Evolutionary conservation across 2,113 vertebrate genomes (phyloP), one percentile per base, ranked within the genome.

Genomic region (Onychostoma macrolepis): DNA sequence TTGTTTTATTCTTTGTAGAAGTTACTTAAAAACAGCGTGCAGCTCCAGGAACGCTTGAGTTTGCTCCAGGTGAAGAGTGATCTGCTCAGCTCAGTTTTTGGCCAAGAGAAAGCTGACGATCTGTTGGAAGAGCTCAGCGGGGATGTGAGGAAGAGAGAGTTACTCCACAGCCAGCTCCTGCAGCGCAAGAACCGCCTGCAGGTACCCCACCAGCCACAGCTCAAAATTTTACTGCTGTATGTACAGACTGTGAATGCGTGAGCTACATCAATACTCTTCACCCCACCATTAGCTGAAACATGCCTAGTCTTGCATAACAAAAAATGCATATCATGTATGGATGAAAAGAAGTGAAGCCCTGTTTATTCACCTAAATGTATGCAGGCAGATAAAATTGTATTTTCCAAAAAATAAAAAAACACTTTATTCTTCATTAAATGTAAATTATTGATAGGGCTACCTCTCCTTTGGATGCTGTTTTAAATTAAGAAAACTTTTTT

Each of bases 161-260:
- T 94, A 83, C 88, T 98, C 21, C 96, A 99, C 69, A 89, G 85
- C 87, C 91, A 94, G 88, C 96, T 99, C 0, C 89, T 96, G 88
- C 95, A 97, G 92, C 95, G 95, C 89, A 97, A 96, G 85, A 95
- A 88, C 90, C 93, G 92, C 11, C 92, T 99, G 26, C 96, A 97
- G 96, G 98, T 97, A 87, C 26, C 53, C n/a, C 3, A 53, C 21
- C 48, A 45, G 26, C 8, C 21, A 10, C 7, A 24, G 17, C 28
- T 61, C 50, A 56, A 28, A 83, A n/a, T 72, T 11, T 33, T 26
- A 6, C 28, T 24, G 26, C 43, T 48, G 2, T 9, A 28, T 4
- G 56, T n/a, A 28, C 10, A 45, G 74, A 28, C 24, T 80, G 50
- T 80, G 61, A 58, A 80, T n/a, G 12, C 24, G 21, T 63, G 56